These are phyloP conservation scores for Melanotaenia maccullochi DNA, from an alignment of 2,797 vertebrate species.

Conservation along the genomic window DNA sequence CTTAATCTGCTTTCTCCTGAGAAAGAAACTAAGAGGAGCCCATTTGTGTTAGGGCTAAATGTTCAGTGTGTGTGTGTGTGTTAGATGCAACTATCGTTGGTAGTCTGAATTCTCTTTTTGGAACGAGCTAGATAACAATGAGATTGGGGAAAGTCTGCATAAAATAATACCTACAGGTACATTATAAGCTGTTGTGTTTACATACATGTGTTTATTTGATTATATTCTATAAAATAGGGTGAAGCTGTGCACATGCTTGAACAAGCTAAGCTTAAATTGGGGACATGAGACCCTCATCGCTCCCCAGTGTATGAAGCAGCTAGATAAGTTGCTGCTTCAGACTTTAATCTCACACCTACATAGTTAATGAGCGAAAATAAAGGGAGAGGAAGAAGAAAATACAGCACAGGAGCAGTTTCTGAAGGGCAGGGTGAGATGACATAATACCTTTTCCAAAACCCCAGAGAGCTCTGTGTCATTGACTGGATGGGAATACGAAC, in stretches of 20 bases:
- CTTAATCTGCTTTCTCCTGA: slow-evolving; percentile 67
- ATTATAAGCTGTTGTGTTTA: background rate
- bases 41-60: slow-evolving; percentile 40
- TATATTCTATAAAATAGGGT: slow-evolving; percentile 2
- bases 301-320: slow-evolving; percentile 45
- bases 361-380: slow-evolving; percentile 81
- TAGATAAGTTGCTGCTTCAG: slow-evolving; percentile 70
- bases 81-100: slow-evolving; percentile 47
- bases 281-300: slow-evolving; percentile 42
- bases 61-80: slow-evolving; percentile 59
- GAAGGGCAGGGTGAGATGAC: slow-evolving; percentile 81
- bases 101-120: slow-evolving; percentile 44
- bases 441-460: slow-evolving; percentile 78
- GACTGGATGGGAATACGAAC: slow-evolving; percentile 82
- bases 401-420: slow-evolving; percentile 76
- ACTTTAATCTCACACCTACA: slow-evolving; percentile 76
- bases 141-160: background rate
- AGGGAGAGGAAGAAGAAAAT: slow-evolving; percentile 61
- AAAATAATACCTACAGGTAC: slow-evolving; percentile 1
- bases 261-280: slow-evolving; percentile 35
- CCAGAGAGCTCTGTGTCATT: slow-evolving; percentile 78
- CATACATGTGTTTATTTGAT: background rate
- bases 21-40: slow-evolving; percentile 63
- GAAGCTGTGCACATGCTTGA: slow-evolving; percentile 33
- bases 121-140: slow-evolving; percentile 23